Evolutionary conservation across 2,113 vertebrate genomes (phyloP).

Genomic region (Mus spicilegus): DNA sequence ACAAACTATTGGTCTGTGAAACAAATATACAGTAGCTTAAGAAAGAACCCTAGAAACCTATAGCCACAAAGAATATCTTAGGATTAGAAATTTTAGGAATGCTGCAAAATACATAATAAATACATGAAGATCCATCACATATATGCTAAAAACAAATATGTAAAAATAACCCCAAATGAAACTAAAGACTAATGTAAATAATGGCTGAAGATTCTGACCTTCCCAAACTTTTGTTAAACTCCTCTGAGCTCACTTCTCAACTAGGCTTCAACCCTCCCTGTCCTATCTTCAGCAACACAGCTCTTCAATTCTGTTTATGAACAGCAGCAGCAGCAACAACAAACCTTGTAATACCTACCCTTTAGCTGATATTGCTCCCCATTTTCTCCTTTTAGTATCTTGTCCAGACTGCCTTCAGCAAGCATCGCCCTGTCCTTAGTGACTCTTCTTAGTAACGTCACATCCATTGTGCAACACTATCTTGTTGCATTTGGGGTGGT

Average conservation of each 20-base stretch:
- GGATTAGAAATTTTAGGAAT: background rate
- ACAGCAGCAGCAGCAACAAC: background rate
- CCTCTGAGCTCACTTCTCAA: background rate
- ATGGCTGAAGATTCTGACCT: background rate
- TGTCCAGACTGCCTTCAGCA: background rate
- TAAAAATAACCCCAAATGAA: background rate
- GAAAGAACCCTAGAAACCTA: background rate
- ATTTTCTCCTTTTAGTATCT: background rate
- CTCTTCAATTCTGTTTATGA: background rate
- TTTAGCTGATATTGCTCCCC: background rate
- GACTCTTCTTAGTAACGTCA: background rate
- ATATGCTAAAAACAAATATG: background rate
- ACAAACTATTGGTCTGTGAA: background rate
- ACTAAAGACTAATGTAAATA: background rate
- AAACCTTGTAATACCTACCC: background rate
- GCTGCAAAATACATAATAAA: background rate
- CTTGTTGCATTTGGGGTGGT: background rate
- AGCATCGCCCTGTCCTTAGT: background rate
- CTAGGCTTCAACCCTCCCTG: background rate
- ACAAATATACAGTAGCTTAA: background rate
- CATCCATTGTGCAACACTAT: too few relatives aligned
- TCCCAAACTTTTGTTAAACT: background rate
- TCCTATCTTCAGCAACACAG: background rate
- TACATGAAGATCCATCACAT: background rate
- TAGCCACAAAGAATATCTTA: background rate